Percentiles rank a stretch among this genome's conserved stretches.
These are phyloP conservation scores for Poecilia wingei DNA, from an alignment of 2,797 vertebrate species.

Conservation along the genomic window DNA sequence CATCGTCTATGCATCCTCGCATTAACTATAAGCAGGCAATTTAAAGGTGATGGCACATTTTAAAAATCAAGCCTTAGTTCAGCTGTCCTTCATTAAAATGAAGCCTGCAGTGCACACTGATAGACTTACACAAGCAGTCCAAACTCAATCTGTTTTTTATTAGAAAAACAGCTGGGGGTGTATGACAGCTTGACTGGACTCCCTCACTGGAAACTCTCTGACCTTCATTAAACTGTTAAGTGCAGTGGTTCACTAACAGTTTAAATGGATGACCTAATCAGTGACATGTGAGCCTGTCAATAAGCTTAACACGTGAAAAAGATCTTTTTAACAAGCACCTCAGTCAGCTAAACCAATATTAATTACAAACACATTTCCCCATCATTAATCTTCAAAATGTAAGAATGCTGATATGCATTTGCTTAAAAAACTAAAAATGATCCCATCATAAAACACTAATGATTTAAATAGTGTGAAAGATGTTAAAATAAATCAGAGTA, in stretches of 20 bases:
- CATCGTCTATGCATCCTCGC: conserved; percentile 11
- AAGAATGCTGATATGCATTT: background rate
- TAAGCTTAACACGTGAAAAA: conserved; percentile 34
- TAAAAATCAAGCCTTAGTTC: conserved; percentile 70
- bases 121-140: conserved; percentile 25
- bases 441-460: background rate
- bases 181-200: conserved; percentile 75
- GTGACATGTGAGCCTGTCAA: conserved; percentile 62
- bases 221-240: conserved; percentile 76
- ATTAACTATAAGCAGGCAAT: conserved; percentile 27
- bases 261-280: conserved; percentile 75
- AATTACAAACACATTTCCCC: background rate
- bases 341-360: conserved; percentile 24
- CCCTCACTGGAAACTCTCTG: conserved; percentile 73
- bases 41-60: conserved; percentile 63
- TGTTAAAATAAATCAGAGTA: background rate
- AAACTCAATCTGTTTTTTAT: conserved; percentile 77
- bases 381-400: background rate
- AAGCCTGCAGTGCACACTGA: conserved; percentile 62
- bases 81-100: conserved; percentile 73
- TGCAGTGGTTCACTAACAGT: conserved; percentile 60
- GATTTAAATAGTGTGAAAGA: conserved; percentile 6
- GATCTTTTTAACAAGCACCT: conserved; percentile 18
- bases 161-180: conserved; percentile 76
- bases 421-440: background rate